Percentiles rank a stretch among this genome's conserved stretches.
Conservation (phyloP, 2,797 vertebrate species). For the Myripristis jacobus region DNA sequence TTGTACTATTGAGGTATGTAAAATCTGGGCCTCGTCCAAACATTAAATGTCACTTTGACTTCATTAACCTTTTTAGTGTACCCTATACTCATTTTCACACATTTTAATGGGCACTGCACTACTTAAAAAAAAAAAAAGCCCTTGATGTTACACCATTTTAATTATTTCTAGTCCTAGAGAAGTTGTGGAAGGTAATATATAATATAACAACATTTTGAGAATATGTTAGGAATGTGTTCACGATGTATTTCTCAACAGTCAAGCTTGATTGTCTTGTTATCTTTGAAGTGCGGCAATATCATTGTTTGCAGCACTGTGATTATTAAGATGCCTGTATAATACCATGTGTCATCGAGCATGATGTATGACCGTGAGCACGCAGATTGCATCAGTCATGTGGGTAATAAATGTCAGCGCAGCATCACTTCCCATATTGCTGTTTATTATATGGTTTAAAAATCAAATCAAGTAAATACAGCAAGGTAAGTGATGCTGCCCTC, state of each 20-base stretch:
- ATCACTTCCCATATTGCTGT: constrained; percentile 16
- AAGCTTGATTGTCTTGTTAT: not conserved
- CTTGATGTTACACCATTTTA: not conserved
- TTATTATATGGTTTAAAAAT: constrained; percentile 12
- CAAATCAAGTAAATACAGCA: not conserved
- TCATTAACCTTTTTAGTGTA: too few species aligned
- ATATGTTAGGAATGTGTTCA: not conserved
- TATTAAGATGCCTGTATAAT: constrained; percentile 9
- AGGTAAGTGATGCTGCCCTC: not conserved
- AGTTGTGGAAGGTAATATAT: not conserved
- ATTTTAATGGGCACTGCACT: too few species aligned
- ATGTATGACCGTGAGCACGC: not conserved
- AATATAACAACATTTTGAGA: not conserved
- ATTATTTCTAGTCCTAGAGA: not conserved
- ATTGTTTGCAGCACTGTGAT: too few species aligned
- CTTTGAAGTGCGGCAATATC: not conserved
- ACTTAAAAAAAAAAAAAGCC: not conserved
- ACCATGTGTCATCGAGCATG: not conserved
- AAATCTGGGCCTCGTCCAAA: too few species aligned
- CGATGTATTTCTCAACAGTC: not conserved
- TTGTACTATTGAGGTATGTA: too few species aligned
- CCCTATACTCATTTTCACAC: too few species aligned
- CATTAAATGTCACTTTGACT: too few species aligned
- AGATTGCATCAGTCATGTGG: constrained; percentile 21
- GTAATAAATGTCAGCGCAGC: constrained; percentile 33